A percentile compares a stretch with the other conserved stretches of the same genome.
Evolutionary conservation across 2,797 vertebrate genomes (phyloP).

Genomic region (Channa striata): DNA sequence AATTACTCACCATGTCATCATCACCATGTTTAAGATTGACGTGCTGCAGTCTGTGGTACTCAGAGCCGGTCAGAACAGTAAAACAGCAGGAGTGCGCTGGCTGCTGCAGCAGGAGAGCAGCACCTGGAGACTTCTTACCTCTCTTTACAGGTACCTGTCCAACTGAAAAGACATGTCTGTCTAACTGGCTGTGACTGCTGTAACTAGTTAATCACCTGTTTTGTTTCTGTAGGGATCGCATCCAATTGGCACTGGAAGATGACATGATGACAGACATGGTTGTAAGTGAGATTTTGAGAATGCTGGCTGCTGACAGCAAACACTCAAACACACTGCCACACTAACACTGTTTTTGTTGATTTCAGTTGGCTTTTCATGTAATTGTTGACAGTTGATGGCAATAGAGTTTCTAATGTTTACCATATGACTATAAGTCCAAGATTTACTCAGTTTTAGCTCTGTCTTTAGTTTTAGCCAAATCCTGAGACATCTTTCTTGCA

Average conservation of each 20-base stretch:
- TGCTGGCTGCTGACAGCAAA: too few species aligned
- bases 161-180: not conserved
- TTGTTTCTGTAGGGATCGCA: constrained; percentile 88
- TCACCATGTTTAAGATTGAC: constrained; percentile 82
- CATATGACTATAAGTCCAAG: too few species aligned
- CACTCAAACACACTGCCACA: too few species aligned
- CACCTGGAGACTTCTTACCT: constrained; percentile 94
- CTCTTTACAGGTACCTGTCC: constrained; percentile 91
- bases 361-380: too few species aligned
- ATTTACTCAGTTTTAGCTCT: too few species aligned
- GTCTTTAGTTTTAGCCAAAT: too few species aligned
- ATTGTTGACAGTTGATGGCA: too few species aligned
- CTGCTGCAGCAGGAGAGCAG: constrained; percentile 96
- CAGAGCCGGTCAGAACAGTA: constrained; percentile 93
- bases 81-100: constrained; percentile 95
- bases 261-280: constrained; percentile 90
- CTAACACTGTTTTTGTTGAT: constrained; percentile 5
- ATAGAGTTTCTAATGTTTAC: too few species aligned
- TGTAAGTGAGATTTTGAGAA: constrained; percentile 83
- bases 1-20: not conserved
- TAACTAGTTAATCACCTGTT: not conserved
- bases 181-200: not conserved
- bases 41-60: constrained; percentile 92
- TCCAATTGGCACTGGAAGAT: constrained; percentile 93
- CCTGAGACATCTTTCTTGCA: too few species aligned